phyloP scores from a whole-genome alignment of 2,888 invertebrate genomes.

The Hermaeophaga mercurialis region DNA sequence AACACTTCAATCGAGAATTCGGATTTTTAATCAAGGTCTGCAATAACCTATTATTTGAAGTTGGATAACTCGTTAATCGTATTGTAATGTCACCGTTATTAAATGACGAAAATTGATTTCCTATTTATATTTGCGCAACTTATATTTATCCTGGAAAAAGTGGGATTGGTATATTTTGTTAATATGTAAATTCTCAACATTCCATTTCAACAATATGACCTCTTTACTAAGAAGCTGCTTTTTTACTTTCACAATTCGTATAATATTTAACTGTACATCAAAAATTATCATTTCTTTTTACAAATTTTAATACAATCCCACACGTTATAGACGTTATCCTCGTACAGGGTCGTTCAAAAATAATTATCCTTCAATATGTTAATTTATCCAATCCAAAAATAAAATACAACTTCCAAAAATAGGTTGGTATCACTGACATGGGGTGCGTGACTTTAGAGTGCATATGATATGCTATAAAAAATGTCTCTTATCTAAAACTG shows the following conservation, averaged over 20 bases:
- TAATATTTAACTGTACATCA: background rate
- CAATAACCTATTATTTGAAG: constrained; percentile 15
- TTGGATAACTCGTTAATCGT: constrained; percentile 2
- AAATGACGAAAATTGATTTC: background rate
- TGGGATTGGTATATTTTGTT: constrained; percentile 26
- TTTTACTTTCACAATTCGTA: constrained; percentile 46
- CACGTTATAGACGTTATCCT: too few species aligned
- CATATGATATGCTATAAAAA: constrained; percentile 8
- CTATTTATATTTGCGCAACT: constrained; percentile 21
- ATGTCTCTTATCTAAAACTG: constrained; percentile 11
- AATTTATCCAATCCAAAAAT: constrained; percentile 15
- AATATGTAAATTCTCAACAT: constrained; percentile 45
- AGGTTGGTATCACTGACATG: constrained; percentile 13
- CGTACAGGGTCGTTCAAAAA: constrained; percentile 18
- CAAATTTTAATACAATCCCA: background rate
- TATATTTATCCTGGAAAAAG: constrained; percentile 25
- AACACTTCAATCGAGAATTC: constrained; percentile 28
- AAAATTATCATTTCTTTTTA: background rate
- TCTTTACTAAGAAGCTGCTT: constrained; percentile 45
- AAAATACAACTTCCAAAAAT: constrained; percentile 17
- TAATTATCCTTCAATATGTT: background rate
- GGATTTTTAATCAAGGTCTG: constrained; percentile 22
- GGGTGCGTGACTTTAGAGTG: constrained; percentile 4
- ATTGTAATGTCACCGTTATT: constrained; percentile 1
- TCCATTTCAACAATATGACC: constrained; percentile 51